Percentiles rank a stretch among this genome's conserved stretches.
phyloP scores from a whole-genome alignment of 2,113 vertebrate genomes.

The Microcebus jonahi region DNA sequence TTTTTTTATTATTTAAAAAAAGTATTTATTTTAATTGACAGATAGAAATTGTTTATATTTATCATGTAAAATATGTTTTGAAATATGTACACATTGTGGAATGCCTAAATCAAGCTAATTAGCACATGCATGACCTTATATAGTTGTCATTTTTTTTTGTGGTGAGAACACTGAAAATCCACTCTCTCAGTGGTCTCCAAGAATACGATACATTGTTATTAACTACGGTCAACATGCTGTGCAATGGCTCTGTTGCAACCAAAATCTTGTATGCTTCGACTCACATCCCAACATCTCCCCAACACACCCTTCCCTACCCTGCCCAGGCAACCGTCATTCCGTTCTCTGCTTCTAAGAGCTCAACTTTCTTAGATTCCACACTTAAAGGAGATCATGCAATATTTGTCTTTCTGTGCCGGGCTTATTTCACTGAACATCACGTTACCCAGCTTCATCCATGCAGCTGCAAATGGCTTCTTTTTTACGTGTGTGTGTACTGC shows the following conservation, averaged over 20 bases:
- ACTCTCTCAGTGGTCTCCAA: neutral
- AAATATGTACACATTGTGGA: neutral
- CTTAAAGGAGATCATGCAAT: neutral
- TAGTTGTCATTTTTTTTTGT: neutral
- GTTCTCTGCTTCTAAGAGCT: neutral
- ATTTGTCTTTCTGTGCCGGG: neutral
- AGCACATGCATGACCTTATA: neutral
- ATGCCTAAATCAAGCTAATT: neutral
- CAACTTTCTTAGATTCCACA: neutral
- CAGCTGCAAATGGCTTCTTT: neutral
- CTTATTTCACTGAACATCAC: neutral
- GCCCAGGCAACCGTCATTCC: neutral
- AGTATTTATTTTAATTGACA: neutral
- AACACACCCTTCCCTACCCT: accelerated
- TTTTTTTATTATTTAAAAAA: neutral
- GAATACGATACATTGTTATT: neutral
- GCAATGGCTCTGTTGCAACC: neutral
- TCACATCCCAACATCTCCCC: neutral
- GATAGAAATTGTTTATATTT: neutral
- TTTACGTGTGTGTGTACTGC: neutral
- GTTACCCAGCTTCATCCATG: neutral
- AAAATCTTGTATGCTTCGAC: neutral
- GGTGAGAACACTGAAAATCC: neutral
- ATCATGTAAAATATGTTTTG: neutral
- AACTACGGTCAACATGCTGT: neutral